Evolutionary conservation across 2,888 invertebrate species (phyloP).

Genomic region (Eristalis tenax): DNA sequence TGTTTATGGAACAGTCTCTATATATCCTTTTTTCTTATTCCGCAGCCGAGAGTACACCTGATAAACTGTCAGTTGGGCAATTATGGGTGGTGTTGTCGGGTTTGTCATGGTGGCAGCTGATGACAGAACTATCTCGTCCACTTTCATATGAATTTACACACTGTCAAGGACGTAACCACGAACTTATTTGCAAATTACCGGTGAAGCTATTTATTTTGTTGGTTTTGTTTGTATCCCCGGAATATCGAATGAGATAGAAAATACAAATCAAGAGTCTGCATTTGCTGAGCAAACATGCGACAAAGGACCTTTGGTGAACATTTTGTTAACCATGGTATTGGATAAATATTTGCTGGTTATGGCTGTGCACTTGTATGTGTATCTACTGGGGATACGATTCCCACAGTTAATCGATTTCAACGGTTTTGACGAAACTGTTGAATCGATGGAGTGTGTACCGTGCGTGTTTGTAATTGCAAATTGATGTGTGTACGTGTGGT

Average conservation of each 20-base stretch:
- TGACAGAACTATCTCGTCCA: constrained; percentile 36
- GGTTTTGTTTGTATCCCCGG: not conserved
- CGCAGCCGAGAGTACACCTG: not conserved
- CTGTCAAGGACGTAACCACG: constrained; percentile 44
- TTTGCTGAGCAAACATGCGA: constrained; percentile 25
- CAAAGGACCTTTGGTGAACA: not conserved
- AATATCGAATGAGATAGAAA: not conserved
- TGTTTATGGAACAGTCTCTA: constrained; percentile 43
- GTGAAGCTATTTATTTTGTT: not conserved
- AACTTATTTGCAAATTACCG: constrained; percentile 55
- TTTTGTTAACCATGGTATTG: constrained; percentile 14
- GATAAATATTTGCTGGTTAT: constrained; percentile 42
- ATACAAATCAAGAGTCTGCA: constrained; percentile 40
- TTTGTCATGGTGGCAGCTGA: constrained; percentile 22
- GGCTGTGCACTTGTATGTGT: not conserved
- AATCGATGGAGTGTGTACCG: constrained; percentile 38
- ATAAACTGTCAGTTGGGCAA: constrained; percentile 47
- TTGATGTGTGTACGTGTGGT: constrained; percentile 44
- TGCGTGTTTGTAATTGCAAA: constrained; percentile 60
- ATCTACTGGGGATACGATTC: not conserved
- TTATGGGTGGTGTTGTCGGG: not conserved
- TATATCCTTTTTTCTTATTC: constrained; percentile 7
- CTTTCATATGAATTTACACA: constrained; percentile 45
- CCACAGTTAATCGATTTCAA: constrained; percentile 47
- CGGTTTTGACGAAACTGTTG: constrained; percentile 58